A percentile compares a stretch with the other conserved stretches of the same genome.
Evolutionary conservation across 2,888 invertebrate species (phyloP).

Genomic region (Trichogramma dendrolimi): DNA sequence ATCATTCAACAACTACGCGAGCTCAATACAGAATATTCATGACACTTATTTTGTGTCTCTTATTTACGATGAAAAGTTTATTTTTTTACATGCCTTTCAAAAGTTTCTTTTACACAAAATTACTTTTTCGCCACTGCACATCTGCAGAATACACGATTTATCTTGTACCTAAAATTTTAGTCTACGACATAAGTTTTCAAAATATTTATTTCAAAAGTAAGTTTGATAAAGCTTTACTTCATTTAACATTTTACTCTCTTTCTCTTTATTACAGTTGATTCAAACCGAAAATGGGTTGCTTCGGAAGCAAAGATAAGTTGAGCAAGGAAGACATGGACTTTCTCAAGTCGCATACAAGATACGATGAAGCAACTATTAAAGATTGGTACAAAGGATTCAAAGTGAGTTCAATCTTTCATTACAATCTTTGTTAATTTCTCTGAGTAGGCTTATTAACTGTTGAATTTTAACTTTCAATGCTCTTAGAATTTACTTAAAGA

Average conservation of each 20-base stretch:
- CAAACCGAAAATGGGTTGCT: conserved; percentile 73
- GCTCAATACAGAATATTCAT: too few relatives aligned
- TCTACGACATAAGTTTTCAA: too few relatives aligned
- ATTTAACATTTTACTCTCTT: background rate
- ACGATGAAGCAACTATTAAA: conserved; percentile 97
- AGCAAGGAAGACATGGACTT: conserved; percentile 99
- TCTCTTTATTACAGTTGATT: conserved; percentile 49
- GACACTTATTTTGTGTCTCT: too few relatives aligned
- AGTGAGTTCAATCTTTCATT: conserved; percentile 61
- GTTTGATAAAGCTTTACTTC: background rate
- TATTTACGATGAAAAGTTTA: too few relatives aligned
- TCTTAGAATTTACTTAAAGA: background rate
- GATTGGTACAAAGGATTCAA: conserved; percentile 99
- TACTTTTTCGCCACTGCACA: too few relatives aligned
- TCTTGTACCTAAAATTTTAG: too few relatives aligned
- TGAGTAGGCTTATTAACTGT: background rate
- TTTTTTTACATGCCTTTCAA: too few relatives aligned
- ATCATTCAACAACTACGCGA: too few relatives aligned
- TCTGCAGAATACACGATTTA: too few relatives aligned
- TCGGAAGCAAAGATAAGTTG: conserved; percentile 92
- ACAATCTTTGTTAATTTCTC: conserved; percentile 1
- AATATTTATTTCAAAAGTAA: too few relatives aligned
- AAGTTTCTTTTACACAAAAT: too few relatives aligned
- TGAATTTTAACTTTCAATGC: conserved; percentile 1
- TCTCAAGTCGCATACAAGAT: conserved; percentile 94